Evolutionary conservation across 2,888 invertebrate genomes (phyloP).

Genomic region (Alentia gelatinosa): DNA sequence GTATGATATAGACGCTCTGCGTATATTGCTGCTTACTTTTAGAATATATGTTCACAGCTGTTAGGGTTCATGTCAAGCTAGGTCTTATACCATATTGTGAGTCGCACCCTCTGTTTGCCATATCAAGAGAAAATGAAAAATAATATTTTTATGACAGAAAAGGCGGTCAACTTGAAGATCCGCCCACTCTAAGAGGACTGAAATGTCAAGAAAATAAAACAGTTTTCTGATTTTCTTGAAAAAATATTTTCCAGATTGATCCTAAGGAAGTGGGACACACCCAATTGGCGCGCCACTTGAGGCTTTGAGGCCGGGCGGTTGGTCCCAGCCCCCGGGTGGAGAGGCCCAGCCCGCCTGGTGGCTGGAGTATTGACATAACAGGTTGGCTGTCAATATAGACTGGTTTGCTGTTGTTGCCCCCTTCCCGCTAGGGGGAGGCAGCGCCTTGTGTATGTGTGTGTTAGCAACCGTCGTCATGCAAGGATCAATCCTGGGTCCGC

Average conservation of each 20-base stretch:
- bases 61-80: too few relatives aligned
- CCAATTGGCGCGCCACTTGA: background rate
- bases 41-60: too few relatives aligned
- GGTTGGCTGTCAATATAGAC: background rate
- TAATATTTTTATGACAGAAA: too few relatives aligned
- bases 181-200: too few relatives aligned
- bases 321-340: background rate
- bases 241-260: background rate
- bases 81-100: too few relatives aligned
- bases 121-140: too few relatives aligned
- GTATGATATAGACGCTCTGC: too few relatives aligned
- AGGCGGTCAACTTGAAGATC: too few relatives aligned
- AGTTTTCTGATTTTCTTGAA: background rate
- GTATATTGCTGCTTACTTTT: too few relatives aligned
- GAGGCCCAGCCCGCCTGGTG: background rate
- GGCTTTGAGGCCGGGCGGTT: background rate
- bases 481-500: background rate
- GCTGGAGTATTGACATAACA: constrained; percentile 22
- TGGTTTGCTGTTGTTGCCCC: background rate
- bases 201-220: background rate
- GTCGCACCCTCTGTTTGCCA: too few relatives aligned
- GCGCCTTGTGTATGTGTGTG: background rate
- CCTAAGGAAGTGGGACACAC: background rate
- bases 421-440: background rate
- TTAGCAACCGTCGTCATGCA: constrained; percentile 3